Percentiles rank a stretch among this genome's conserved stretches.
Conservation (phyloP, 2,113 vertebrate species). For the Mystacornis crossleyi region DNA sequence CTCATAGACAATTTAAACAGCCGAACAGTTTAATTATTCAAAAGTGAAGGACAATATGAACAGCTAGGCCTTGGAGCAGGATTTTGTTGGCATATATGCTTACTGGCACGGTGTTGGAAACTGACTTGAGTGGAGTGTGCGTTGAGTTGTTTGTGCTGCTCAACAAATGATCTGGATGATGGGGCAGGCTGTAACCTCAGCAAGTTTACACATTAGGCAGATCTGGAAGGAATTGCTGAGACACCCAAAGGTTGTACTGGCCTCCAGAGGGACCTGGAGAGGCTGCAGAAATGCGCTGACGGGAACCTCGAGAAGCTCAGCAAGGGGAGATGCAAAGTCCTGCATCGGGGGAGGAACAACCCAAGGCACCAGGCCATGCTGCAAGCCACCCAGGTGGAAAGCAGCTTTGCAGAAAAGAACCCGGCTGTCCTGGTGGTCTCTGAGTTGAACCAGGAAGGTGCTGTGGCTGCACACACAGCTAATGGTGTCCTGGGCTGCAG, state of each 20-base stretch:
- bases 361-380: background rate
- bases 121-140: rapidly evolving
- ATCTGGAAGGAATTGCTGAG: background rate
- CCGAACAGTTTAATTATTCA: background rate
- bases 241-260: too few relatives aligned
- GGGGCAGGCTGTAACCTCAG: background rate
- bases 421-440: background rate
- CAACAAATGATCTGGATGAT: rapidly evolving
- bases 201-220: background rate
- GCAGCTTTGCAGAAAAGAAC: background rate
- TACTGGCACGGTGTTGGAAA: rapidly evolving
- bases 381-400: background rate
- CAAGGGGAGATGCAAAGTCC: background rate
- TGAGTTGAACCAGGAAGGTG: background rate
- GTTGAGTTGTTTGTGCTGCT: background rate
- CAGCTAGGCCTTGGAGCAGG: background rate
- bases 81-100: rapidly evolving
- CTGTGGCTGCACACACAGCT: background rate
- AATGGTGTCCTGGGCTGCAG: background rate
- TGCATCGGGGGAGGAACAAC: background rate
- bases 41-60: background rate
- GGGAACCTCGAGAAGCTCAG: background rate
- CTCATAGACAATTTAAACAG: background rate
- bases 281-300: background rate
- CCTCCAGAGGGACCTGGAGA: background rate